A percentile compares a stretch with the other conserved stretches of the same genome.
phyloP scores from a whole-genome alignment of 2,888 invertebrate species.

The Drosophila subquinaria region DNA sequence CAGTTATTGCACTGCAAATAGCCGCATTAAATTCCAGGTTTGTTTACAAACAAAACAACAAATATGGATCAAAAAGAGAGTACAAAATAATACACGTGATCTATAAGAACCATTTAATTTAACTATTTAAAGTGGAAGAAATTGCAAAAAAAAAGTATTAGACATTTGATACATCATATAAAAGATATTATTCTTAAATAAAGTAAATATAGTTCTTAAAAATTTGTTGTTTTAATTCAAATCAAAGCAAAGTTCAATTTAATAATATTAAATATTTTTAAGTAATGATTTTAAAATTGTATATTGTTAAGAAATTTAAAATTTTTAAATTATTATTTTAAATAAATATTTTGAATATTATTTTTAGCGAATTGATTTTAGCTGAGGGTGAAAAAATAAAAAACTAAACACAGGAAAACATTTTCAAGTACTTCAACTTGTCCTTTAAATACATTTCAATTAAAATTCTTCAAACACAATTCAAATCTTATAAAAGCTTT shows the following conservation, averaged over 20 bases:
- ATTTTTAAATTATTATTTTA: too few species aligned
- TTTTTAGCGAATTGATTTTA: too few species aligned
- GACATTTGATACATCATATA: not conserved
- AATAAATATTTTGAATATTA: too few species aligned
- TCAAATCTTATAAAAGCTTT: not conserved
- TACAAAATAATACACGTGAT: not conserved
- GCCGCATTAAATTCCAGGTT: constrained; percentile 1
- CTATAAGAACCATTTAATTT: not conserved
- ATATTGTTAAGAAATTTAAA: too few species aligned
- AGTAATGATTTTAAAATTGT: too few species aligned
- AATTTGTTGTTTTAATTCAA: too few species aligned
- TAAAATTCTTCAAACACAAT: not conserved
- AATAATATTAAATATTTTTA: too few species aligned
- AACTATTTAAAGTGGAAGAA: not conserved
- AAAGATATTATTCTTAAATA: too few species aligned
- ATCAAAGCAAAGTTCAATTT: too few species aligned
- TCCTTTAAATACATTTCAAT: not conserved
- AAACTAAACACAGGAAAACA: not conserved
- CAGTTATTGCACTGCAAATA: constrained; percentile 8
- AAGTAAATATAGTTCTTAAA: too few species aligned
- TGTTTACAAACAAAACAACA: not conserved
- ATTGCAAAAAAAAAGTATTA: not conserved
- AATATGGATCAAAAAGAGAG: not conserved
- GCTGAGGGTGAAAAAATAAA: too few species aligned
- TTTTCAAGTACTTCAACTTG: not conserved